Percentiles rank a stretch among this genome's conserved stretches.
Conservation (phyloP, 2,113 vertebrate species). For the Illadopsis cleaveri region DNA sequence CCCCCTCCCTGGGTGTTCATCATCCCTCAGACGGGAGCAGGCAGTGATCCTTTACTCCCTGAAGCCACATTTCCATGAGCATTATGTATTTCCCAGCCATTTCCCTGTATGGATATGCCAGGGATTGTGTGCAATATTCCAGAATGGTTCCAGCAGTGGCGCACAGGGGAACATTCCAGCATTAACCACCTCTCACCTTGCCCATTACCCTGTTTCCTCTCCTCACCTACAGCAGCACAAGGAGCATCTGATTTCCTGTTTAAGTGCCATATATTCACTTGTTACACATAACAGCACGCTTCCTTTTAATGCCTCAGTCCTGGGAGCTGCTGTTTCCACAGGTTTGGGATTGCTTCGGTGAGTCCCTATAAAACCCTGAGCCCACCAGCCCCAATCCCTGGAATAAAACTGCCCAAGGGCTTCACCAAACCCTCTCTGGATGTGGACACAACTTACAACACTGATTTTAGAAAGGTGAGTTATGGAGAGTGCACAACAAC, state of each 20-base stretch:
- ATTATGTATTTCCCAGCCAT: slow-evolving; percentile 16
- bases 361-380: not conserved
- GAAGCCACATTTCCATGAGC: slow-evolving; percentile 3
- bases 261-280: slow-evolving; percentile 1
- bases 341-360: not conserved
- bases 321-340: not conserved
- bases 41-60: slow-evolving; percentile 42
- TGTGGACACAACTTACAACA: rapidly evolving
- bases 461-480: not conserved
- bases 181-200: slow-evolving; percentile 7
- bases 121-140: not conserved
- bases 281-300: not conserved
- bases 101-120: slow-evolving; percentile 17
- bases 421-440: not conserved
- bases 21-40: not conserved
- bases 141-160: not conserved
- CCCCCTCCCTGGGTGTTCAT: not conserved
- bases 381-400: not conserved
- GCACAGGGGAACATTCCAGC: slow-evolving; percentile 14
- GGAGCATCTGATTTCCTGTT: slow-evolving; percentile 17
- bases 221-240: not conserved
- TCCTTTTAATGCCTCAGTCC: not conserved
- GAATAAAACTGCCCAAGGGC: not conserved
- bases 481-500: rapidly evolving
- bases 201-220: not conserved